phyloP scores from a whole-genome alignment of 2,797 vertebrate genomes.

The Lateolabrax maculatus region DNA sequence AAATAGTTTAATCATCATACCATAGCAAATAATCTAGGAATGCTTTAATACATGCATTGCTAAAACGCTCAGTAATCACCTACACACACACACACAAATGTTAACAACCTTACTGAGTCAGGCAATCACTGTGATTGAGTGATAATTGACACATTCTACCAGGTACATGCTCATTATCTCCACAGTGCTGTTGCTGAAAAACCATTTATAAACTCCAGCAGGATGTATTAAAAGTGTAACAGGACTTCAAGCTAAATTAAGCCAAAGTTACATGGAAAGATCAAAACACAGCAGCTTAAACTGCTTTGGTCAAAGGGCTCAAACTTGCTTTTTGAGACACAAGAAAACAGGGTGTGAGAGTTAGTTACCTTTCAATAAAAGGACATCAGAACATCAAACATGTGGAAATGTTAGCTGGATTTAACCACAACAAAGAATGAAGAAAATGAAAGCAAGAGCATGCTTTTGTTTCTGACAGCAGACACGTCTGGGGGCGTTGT shows the following conservation, averaged over 20 bases:
- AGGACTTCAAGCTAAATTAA: neutral
- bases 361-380: conserved; percentile 25
- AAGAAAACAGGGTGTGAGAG: neutral
- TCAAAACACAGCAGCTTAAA: conserved; percentile 34
- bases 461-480: conserved; percentile 56
- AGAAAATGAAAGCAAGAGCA: conserved; percentile 31
- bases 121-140: conserved; percentile 7
- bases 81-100: conserved; percentile 23
- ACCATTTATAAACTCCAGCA: conserved; percentile 21
- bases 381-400: conserved; percentile 32
- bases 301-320: conserved; percentile 38
- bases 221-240: conserved; percentile 23
- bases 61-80: neutral
- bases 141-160: conserved; percentile 37
- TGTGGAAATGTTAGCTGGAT: conserved; percentile 14
- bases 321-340: conserved; percentile 5
- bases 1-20: conserved; percentile 26
- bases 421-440: conserved; percentile 35
- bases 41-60: neutral
- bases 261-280: conserved; percentile 17
- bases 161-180: conserved; percentile 41
- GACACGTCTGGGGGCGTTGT: conserved; percentile 55
- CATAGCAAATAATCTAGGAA: neutral
- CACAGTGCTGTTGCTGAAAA: conserved; percentile 3
- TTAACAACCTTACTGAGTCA: conserved; percentile 13